A percentile compares a stretch with the other conserved stretches of the same genome.
These are phyloP conservation scores for Triplophysa rosa DNA, from an alignment of 2,113 vertebrate genomes.

Conservation along the genomic window DNA sequence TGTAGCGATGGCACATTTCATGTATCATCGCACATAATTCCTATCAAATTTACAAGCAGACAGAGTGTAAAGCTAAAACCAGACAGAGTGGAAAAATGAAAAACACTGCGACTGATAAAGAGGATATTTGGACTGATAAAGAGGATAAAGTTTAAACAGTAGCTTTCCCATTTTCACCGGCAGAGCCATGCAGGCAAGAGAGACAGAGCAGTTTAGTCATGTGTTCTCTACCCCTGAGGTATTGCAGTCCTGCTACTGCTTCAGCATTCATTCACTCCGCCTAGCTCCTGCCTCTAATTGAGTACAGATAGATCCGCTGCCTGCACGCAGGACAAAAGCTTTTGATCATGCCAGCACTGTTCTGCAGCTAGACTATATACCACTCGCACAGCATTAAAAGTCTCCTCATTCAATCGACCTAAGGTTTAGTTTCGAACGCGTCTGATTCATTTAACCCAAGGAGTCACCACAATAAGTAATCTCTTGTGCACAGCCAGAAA, in stretches of 20 bases:
- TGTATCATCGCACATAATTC: background rate
- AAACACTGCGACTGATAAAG: conserved; percentile 37
- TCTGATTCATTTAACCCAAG: background rate
- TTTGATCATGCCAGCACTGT: conserved; percentile 26
- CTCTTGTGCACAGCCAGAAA: background rate
- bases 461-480: background rate
- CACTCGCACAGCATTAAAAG: background rate
- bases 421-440: conserved; percentile 14
- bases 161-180: conserved; percentile 18
- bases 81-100: conserved; percentile 11
- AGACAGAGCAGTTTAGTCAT: conserved; percentile 46
- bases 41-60: background rate
- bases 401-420: conserved; percentile 4
- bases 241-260: conserved; percentile 49
- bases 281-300: conserved; percentile 61
- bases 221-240: conserved; percentile 42
- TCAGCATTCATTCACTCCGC: conserved; percentile 59
- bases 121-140: conserved; percentile 39
- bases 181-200: conserved; percentile 35
- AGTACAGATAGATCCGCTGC: conserved; percentile 62
- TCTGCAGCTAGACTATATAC: conserved; percentile 9
- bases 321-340: conserved; percentile 40
- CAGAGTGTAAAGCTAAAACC: background rate
- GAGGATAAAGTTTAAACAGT: conserved; percentile 41
- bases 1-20: background rate